Evolutionary conservation across 1,140 invertebrate species (phyloP).

Genomic region (Pteromalus puparum): DNA sequence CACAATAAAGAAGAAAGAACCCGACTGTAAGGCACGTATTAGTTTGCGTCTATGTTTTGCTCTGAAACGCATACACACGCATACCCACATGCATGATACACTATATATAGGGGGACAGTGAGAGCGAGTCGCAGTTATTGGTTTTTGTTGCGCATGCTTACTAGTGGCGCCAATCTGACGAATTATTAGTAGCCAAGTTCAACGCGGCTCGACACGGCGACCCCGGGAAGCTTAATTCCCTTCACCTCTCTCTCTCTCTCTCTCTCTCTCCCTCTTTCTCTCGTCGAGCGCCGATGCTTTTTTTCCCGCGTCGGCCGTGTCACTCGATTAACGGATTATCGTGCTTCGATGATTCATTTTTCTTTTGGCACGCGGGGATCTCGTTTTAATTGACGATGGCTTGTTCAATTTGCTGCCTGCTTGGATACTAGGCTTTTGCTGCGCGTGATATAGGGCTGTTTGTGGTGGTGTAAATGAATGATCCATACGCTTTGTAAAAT

Average conservation of each 20-base stretch:
- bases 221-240: constrained; percentile 27
- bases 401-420: not conserved
- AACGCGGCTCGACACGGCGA: constrained; percentile 56
- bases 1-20: not conserved
- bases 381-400: not conserved
- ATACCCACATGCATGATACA: not conserved
- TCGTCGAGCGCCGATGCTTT: not conserved
- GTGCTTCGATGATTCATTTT: not conserved
- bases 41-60: constrained; percentile 3
- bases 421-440: not conserved
- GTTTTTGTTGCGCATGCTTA: constrained; percentile 72
- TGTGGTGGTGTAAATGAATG: not conserved
- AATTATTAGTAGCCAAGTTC: constrained; percentile 72
- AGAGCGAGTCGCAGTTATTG: constrained; percentile 68
- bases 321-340: constrained; percentile 23
- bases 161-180: constrained; percentile 70
- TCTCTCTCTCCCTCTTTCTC: not conserved
- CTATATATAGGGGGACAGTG: not conserved
- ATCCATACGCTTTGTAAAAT: too few species aligned
- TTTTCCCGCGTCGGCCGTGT: not conserved
- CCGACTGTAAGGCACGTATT: not conserved
- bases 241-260: not conserved
- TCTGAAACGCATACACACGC: not conserved
- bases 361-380: not conserved
- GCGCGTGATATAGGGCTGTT: not conserved